These are phyloP conservation scores for Ditylenchus dipsaci DNA, from an alignment of 1,140 invertebrate species.

Conservation along the genomic window DNA sequence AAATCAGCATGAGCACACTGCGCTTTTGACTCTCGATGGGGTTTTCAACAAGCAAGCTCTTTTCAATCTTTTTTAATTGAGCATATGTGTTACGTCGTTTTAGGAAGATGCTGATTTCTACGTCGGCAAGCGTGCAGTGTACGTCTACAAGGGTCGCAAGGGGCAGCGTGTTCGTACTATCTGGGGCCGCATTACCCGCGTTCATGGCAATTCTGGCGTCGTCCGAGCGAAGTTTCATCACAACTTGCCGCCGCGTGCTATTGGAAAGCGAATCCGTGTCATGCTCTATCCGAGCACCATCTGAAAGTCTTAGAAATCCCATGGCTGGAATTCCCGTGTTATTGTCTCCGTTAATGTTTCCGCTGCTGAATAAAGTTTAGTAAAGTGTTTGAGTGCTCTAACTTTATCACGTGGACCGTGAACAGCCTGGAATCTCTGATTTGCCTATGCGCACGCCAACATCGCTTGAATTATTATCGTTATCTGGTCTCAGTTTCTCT, in stretches of 20 bases:
- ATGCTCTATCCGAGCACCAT: slow-evolving; percentile 71
- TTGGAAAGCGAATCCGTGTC: slow-evolving; percentile 92
- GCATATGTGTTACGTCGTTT: neutral
- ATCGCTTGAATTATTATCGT: too few relatives aligned
- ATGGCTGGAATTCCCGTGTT: too few relatives aligned
- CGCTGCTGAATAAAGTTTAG: too few relatives aligned
- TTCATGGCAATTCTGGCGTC: slow-evolving; percentile 90
- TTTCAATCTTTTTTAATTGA: neutral
- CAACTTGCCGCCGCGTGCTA: slow-evolving; percentile 91
- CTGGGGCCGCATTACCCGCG: slow-evolving; percentile 95
- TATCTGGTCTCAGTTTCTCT: too few relatives aligned
- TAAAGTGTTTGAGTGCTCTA: too few relatives aligned
- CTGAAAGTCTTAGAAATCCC: slow-evolving; percentile 53
- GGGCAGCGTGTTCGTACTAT: slow-evolving; percentile 82
- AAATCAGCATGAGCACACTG: slow-evolving; percentile 95
- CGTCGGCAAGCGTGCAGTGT: slow-evolving; percentile 89
- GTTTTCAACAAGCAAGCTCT: slow-evolving; percentile 67
- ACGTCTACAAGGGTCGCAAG: slow-evolving; percentile 80
- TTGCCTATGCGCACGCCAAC: too few relatives aligned
- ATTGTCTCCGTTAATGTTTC: too few relatives aligned
- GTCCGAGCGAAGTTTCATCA: slow-evolving; percentile 92
- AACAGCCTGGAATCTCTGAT: too few relatives aligned
- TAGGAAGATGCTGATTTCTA: slow-evolving; percentile 80
- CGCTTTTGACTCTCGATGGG: slow-evolving; percentile 87
- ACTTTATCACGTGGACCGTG: too few relatives aligned